Conservation (phyloP, 2,113 vertebrate genomes). For the Hippocampus guttulatus region DNA sequence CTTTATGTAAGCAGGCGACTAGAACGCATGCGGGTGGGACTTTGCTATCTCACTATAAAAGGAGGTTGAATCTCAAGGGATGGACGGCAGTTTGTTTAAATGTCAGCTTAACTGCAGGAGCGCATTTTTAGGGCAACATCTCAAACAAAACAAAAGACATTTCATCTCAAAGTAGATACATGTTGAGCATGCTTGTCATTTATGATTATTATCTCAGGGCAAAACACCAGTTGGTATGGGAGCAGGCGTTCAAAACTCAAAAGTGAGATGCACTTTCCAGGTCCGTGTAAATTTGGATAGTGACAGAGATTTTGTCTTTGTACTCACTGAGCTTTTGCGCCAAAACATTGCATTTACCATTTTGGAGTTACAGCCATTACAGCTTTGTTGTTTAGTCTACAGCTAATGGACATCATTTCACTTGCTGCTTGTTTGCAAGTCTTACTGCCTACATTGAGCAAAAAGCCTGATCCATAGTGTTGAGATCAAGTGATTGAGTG, state of each 20-base stretch:
- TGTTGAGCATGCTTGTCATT: neutral
- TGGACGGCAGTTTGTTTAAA: conserved; percentile 15
- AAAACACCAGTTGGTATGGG: neutral
- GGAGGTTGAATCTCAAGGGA: conserved; percentile 4
- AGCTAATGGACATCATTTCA: too few species aligned
- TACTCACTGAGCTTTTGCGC: too few species aligned
- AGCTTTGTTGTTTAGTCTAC: too few species aligned
- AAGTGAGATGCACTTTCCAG: neutral
- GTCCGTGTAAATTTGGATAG: too few species aligned
- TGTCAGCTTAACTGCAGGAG: conserved; percentile 39
- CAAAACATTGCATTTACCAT: too few species aligned
- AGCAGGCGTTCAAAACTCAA: neutral
- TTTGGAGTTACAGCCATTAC: too few species aligned
- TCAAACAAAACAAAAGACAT: neutral
- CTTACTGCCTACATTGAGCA: too few species aligned
- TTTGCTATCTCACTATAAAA: conserved; percentile 43
- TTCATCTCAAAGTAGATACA: neutral
- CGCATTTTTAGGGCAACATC: neutral
- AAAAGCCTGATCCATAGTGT: too few species aligned
- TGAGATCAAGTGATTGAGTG: too few species aligned
- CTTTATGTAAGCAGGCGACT: conserved; percentile 43
- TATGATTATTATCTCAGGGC: neutral
- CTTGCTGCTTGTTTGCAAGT: too few species aligned
- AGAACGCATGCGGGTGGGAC: conserved; percentile 49
- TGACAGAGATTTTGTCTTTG: too few species aligned